Evolutionary conservation across 2,113 vertebrate genomes (phyloP).

Genomic region (Tachysurus fulvidraco): DNA sequence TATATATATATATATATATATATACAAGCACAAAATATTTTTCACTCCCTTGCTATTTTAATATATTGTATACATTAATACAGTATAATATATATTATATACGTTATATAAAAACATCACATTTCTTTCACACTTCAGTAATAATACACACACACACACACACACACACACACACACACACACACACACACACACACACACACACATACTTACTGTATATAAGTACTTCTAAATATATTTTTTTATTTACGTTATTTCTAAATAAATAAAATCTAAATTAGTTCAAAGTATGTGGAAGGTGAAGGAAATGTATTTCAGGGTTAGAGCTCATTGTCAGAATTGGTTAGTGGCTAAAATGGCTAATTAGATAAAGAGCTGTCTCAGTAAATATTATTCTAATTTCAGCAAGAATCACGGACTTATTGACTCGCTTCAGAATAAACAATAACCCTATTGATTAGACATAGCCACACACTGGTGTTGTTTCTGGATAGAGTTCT

Average conservation of each 20-base stretch:
- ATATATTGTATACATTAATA: background rate
- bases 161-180: too few relatives aligned
- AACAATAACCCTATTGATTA: slow-evolving; percentile 12
- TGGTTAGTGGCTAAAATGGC: background rate
- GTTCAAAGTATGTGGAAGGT: background rate
- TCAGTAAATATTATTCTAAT: slow-evolving; percentile 21
- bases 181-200: too few relatives aligned
- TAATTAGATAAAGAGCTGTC: slow-evolving; percentile 12
- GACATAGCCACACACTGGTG: background rate
- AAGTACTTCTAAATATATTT: too few relatives aligned
- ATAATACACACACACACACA: too few relatives aligned
- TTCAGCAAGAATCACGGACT: slow-evolving; percentile 16
- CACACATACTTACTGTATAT: too few relatives aligned
- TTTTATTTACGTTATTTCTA: too few relatives aligned
- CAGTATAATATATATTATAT: background rate
- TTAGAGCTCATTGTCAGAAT: background rate
- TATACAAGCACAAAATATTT: too few relatives aligned
- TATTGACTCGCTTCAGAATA: background rate
- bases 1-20: too few relatives aligned
- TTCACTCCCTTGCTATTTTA: background rate
- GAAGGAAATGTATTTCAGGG: background rate
- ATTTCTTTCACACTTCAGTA: background rate
- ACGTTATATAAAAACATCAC: background rate
- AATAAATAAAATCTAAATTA: too few relatives aligned
- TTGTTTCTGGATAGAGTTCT: slow-evolving; percentile 7